Percentiles rank a stretch among this genome's conserved stretches.
Evolutionary conservation across 37 sponge, comb jelly and placozoan species (phyloP).

Genomic region (Spongilla lacustris): DNA sequence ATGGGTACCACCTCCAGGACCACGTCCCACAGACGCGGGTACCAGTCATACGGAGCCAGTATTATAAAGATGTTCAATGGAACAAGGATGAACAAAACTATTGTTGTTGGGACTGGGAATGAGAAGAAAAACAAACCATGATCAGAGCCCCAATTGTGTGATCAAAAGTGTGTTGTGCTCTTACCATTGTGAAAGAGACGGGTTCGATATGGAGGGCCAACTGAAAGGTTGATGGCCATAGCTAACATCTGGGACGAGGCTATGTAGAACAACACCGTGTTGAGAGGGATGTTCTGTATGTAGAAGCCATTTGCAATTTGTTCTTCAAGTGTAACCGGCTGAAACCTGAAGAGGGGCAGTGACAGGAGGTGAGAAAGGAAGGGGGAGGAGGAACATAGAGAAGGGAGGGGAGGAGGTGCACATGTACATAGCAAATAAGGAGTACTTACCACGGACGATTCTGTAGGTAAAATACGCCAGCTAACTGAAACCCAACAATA

Average conservation of each 20-base stretch:
- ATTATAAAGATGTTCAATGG: slow-evolving; percentile 41
- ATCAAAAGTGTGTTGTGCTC: too few relatives aligned
- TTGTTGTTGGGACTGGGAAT: neutral
- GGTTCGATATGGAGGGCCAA: too few relatives aligned
- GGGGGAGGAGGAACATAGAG: neutral
- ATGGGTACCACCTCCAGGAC: slow-evolving; percentile 17
- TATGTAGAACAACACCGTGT: too few relatives aligned
- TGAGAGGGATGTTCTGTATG: too few relatives aligned
- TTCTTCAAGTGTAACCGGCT: too few relatives aligned
- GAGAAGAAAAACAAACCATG: neutral
- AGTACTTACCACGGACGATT: slow-evolving; percentile 33
- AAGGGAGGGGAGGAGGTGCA: neutral
- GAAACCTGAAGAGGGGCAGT: too few relatives aligned
- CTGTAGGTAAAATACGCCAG: slow-evolving; percentile 29
- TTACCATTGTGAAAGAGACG: too few relatives aligned
- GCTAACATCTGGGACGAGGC: too few relatives aligned
- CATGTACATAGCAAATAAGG: neutral
- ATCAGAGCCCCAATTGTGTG: too few relatives aligned
- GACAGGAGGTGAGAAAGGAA: neutral
- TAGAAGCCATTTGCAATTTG: too few relatives aligned
- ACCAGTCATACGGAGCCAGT: slow-evolving; percentile 57
- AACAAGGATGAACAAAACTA: slow-evolving; percentile 24
- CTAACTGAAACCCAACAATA: slow-evolving; percentile 34
- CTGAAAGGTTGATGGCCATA: too few relatives aligned
- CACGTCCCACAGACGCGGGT: slow-evolving; percentile 16